Base-by-base conservation (phyloP, 2,113 vertebrate genomes). In the Calidris pygmaea region DNA sequence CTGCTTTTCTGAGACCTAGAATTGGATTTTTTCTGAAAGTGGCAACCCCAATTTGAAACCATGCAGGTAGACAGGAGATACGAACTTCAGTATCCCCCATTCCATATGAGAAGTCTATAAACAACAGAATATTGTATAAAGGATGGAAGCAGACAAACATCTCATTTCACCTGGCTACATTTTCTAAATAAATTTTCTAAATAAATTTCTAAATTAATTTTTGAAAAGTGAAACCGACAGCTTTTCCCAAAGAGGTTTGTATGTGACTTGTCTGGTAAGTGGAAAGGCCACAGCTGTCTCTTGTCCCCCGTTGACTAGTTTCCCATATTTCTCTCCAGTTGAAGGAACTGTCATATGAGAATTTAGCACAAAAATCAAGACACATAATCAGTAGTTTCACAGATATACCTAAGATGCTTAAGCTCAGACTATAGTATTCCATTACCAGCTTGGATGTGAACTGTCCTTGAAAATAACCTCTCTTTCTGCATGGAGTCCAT, bases 241-340 rank as follows among this genome's bases (percentile, higher is more conserved):
- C 8, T 67, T 39, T 11, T 62, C 34, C 27, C 17, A 72, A 56
- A 75, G 34, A 43, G 2, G 12, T 74, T 78, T 66, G 50, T 30
- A 26, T 53, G 8, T 1, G 1, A 58, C 4, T 1, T 27, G 32
- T 45, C 48, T 50, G 3, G 0, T 59, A 84, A 74, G 34, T 11
- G 10, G 34, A 32, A 87, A 87, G 8, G 17, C 12, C 39, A 52
- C 9, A 62, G 16, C 3, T 60, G 7, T 43, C 4, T 43, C 10
- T 68, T 76, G 16, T 53, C 12, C 16, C 6, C 3, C 12, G 3
- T 35, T 76, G 12, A 43, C 14, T 50, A 74, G 2, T 12, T 87
- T 65, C 19, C 14, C 3, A 0, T 63, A 34, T 29, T 76, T 27
- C 30, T 84, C 16, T 72, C 6, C 24, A 65, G 48, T 24, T 2